Base-by-base conservation (phyloP, 2,888 invertebrate species). In the Athalia cordata region DNA sequence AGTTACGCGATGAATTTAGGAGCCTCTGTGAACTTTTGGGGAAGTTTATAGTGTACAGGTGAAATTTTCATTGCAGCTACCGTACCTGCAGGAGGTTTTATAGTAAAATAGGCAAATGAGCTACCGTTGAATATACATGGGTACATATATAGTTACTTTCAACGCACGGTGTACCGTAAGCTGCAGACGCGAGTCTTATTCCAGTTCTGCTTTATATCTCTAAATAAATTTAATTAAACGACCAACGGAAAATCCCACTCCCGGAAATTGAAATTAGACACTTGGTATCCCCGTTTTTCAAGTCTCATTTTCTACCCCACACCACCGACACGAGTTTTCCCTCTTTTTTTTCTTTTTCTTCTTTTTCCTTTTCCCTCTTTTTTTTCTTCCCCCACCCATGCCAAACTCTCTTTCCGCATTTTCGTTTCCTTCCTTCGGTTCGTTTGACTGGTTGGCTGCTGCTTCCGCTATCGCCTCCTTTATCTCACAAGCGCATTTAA, bases 221-320 rank as follows among this genome's bases (percentile, higher is more conserved):
- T 77, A 81, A 83, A 84, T 81, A 81, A 83, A 84, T 84, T 83
- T 82, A 84, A 84, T 84, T 82, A 84, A 83, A 78, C 79, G 78
- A 62, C 75, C 47, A n/a, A 45, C 15, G 47, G 59, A 67, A 65
- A 65, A 78, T 77, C 77, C n/a, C 57, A 65, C 61, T 79, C 67
- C 75, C 74, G 80, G 79, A 84, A 84, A 84, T 83, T 84, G 82
- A 82, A 82, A 83, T 82, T 82, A 82, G 78, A 81, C 78, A 68
- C 79, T 75, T 79, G 79, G 75, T 72, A 62, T 75, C 70, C 62
- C 55, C 57, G 66, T 81, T 78, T 81, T 65, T 65, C 67, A 57
- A 64, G 57, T 68, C 57, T 52, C 77, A 78, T 79, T 78, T 79
- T 78, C 66, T 79, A 67, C 75, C 75, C 78, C 79, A 52, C 74